Evolutionary conservation across 2,888 invertebrate genomes (phyloP).

Genomic region (Megamerina dolium): DNA sequence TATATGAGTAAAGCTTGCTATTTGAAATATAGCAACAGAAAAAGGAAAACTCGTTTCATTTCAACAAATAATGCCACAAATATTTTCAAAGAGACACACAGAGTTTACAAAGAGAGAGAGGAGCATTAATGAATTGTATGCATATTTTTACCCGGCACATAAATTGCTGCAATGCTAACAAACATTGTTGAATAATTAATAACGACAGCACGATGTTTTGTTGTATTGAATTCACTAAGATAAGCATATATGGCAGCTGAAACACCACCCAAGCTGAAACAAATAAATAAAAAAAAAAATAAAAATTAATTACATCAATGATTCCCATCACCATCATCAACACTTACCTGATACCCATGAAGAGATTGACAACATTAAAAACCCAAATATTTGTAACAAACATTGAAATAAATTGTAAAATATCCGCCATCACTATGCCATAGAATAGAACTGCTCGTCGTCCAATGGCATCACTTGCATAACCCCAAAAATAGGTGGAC

Average conservation of each 20-base stretch:
- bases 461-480: constrained; percentile 35
- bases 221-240: constrained; percentile 37
- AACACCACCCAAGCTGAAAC: constrained; percentile 32
- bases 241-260: constrained; percentile 38
- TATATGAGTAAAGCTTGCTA: no score
- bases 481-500: constrained; percentile 42
- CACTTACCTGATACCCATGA: constrained; percentile 35
- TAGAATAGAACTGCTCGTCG: constrained; percentile 33
- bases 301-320: background rate
- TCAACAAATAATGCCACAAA: no score
- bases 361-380: constrained; percentile 36
- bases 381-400: constrained; percentile 38
- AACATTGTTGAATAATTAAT: constrained; percentile 44
- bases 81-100: no score
- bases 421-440: constrained; percentile 26
- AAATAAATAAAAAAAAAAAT: background rate
- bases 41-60: no score
- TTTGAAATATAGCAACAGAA: no score
- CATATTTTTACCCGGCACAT: constrained; percentile 37
- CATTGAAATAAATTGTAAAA: constrained; percentile 35
- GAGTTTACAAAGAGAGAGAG: no score
- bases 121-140: no score
- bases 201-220: constrained; percentile 36
- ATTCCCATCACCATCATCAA: background rate
- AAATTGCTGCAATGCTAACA: constrained; percentile 38